Percentiles rank a stretch among this genome's conserved stretches.
Evolutionary conservation across 2,113 vertebrate genomes (phyloP).

Genomic region (Leptodactylus fuscus): DNA sequence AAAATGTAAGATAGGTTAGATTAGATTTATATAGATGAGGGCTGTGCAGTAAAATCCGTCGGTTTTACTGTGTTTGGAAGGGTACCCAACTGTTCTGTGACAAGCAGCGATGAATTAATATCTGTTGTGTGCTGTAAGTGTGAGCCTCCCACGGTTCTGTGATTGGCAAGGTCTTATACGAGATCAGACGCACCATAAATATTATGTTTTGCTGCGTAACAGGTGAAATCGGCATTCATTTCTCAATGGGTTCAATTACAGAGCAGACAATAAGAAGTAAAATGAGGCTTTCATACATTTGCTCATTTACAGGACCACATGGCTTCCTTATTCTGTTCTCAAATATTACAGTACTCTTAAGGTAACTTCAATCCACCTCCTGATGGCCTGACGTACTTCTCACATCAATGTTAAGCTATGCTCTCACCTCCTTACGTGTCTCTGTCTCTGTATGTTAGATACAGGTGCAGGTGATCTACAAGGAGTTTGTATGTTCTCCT

Average conservation of each 20-base stretch:
- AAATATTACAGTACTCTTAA: no score
- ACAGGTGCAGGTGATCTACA: no score
- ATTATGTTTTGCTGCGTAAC: conserved; percentile 16
- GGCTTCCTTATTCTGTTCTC: no score
- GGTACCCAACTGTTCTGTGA: conserved; percentile 27
- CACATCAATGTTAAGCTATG: no score
- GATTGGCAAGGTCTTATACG: conserved; percentile 33
- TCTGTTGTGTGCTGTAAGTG: conserved; percentile 21
- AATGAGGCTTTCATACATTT: neutral
- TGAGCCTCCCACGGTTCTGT: conserved; percentile 18
- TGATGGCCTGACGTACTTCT: no score
- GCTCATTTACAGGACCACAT: no score
- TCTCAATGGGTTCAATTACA: neutral
- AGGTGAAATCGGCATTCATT: neutral
- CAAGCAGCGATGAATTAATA: conserved; percentile 39
- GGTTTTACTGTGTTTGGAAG: conserved; percentile 13
- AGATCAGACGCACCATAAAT: conserved; percentile 37
- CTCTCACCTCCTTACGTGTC: no score
- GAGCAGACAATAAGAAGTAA: neutral
- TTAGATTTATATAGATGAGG: neutral
- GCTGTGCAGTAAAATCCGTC: neutral
- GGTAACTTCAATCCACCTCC: no score
- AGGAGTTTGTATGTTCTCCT: no score
- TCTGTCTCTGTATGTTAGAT: no score
- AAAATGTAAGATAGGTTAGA: neutral